Percentiles rank a stretch among this genome's conserved stretches.
Conservation (phyloP, 2,113 vertebrate species). For the Boulengerochromis microlepis region DNA sequence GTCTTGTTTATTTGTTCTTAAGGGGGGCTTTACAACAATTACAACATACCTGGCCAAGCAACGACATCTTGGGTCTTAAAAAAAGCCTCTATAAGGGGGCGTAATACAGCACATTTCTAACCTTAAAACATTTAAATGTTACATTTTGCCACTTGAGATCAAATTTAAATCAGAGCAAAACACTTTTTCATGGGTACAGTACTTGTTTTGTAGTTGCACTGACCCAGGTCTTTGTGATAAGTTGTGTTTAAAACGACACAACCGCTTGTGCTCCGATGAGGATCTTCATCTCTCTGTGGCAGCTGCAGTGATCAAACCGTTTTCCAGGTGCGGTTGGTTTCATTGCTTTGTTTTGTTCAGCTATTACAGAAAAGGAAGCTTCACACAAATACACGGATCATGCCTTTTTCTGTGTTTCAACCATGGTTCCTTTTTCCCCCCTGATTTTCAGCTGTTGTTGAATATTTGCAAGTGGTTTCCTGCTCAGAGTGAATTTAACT, state of each 20-base stretch:
- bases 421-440: fast-evolving
- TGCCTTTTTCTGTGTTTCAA: background rate
- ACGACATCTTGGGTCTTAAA: background rate
- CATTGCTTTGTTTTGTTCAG: background rate
- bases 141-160: background rate
- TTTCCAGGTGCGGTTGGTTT: background rate
- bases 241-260: background rate
- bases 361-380: background rate
- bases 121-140: background rate
- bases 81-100: background rate
- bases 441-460: background rate
- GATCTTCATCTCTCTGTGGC: background rate
- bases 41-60: background rate
- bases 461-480: background rate
- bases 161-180: background rate
- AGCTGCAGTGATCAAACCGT: background rate
- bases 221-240: background rate
- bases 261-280: background rate
- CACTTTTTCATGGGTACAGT: background rate
- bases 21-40: background rate
- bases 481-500: background rate
- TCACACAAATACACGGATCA: background rate
- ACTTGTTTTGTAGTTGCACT: background rate
- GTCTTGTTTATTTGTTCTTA: background rate
- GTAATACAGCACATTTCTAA: background rate